Conservation (phyloP, 1,140 invertebrate species). For the Drosophila watanabei region DNA sequence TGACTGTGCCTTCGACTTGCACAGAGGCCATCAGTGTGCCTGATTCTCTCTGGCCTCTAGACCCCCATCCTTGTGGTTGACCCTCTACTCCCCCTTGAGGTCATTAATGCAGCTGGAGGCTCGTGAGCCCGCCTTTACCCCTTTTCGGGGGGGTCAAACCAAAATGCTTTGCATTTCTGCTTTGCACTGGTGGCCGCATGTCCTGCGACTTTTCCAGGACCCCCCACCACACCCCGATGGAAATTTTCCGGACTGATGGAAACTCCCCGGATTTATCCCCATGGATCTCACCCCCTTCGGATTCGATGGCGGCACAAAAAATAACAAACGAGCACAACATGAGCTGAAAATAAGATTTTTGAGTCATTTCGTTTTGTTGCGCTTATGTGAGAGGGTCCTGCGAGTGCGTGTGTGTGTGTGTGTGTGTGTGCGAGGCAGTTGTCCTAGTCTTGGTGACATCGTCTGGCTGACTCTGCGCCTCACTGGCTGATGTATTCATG, state of each 20-base stretch:
- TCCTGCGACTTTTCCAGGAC: slow-evolving; percentile 47
- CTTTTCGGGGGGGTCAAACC: slow-evolving; percentile 20
- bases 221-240: neutral
- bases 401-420: slow-evolving; percentile 1
- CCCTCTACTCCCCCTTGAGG: slow-evolving; percentile 20
- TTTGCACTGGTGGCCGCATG: slow-evolving; percentile 59
- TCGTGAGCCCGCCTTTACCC: slow-evolving; percentile 34
- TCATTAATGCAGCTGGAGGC: slow-evolving; percentile 80
- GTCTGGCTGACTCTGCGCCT: slow-evolving; percentile 73
- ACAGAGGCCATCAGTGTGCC: slow-evolving; percentile 34
- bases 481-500: slow-evolving; percentile 85
- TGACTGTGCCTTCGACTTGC: slow-evolving; percentile 77
- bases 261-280: neutral
- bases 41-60: slow-evolving; percentile 11
- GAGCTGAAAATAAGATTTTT: slow-evolving; percentile 85
- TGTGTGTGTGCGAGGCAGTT: slow-evolving; percentile 25
- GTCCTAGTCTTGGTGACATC: slow-evolving; percentile 52
- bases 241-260: slow-evolving; percentile 18
- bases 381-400: slow-evolving; percentile 61
- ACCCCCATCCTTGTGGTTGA: slow-evolving; percentile 1
- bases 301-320: slow-evolving; percentile 55
- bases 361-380: slow-evolving; percentile 84
- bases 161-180: slow-evolving; percentile 66
- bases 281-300: slow-evolving; percentile 20
- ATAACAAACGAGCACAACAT: slow-evolving; percentile 82